Percentiles rank a stretch among this genome's conserved stretches.
phyloP scores from a whole-genome alignment of 2,113 vertebrate genomes.

The Thermophis baileyi region DNA sequence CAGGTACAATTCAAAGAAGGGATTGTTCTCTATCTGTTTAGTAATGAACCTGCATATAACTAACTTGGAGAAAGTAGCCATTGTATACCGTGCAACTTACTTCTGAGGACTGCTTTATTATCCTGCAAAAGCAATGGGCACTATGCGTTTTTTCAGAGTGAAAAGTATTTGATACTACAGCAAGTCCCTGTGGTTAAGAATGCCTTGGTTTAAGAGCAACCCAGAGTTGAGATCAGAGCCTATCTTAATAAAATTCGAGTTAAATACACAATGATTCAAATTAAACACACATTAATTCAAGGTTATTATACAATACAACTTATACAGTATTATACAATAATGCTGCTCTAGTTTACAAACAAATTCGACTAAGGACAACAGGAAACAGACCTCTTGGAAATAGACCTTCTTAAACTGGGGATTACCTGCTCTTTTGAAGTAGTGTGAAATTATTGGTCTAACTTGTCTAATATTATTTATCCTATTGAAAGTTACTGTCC shows the following conservation, averaged over 20 bases:
- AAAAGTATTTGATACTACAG: background rate
- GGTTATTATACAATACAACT: background rate
- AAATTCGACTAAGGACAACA: background rate
- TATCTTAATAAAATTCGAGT: background rate
- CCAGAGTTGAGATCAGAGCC: background rate
- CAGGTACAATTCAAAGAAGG: background rate
- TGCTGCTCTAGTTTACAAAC: background rate
- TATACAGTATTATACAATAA: background rate
- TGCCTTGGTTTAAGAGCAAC: background rate
- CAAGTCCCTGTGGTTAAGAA: background rate
- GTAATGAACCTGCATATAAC: too few species aligned
- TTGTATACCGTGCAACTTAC: background rate
- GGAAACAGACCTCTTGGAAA: too few species aligned
- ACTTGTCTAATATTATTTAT: background rate
- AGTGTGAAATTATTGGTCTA: background rate
- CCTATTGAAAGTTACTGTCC: background rate
- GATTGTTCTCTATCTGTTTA: background rate
- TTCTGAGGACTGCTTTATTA: background rate
- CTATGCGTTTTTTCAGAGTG: background rate
- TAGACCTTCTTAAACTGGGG: background rate
- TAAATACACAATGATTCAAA: background rate
- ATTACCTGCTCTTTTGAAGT: background rate
- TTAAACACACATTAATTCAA: background rate
- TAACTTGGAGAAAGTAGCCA: background rate
- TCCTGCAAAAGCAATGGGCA: background rate